Evolutionary conservation across 2,113 vertebrate species (phyloP).

Genomic region (Varanus komodoensis): DNA sequence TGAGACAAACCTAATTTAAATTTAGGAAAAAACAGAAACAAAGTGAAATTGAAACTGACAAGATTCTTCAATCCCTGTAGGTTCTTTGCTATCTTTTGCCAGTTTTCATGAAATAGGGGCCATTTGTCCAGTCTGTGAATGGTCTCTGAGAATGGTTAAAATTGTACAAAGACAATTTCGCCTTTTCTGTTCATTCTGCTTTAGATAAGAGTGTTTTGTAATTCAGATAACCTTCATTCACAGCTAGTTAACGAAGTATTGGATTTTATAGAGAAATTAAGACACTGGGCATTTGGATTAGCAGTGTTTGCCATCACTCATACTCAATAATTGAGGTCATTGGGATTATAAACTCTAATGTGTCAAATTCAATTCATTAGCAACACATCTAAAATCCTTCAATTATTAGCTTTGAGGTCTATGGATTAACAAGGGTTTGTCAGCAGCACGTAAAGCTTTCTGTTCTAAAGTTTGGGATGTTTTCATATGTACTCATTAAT

Average conservation of each 20-base stretch:
- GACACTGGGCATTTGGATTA: conserved; percentile 64
- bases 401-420: conserved; percentile 66
- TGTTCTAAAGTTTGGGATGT: fast-evolving
- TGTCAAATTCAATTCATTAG: conserved; percentile 75
- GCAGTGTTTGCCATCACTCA: conserved; percentile 73
- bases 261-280: conserved; percentile 71
- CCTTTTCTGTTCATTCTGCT: neutral
- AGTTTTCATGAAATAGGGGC: neutral
- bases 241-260: conserved; percentile 68
- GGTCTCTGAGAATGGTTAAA: neutral
- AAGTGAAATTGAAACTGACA: no score
- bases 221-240: conserved; percentile 72
- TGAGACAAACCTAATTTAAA: no score
- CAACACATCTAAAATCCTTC: conserved; percentile 67
- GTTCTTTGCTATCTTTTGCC: neutral
- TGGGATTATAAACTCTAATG: conserved; percentile 73
- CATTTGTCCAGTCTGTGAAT: fast-evolving
- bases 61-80: no score
- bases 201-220: conserved; percentile 53
- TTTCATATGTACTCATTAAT: conserved; percentile 25
- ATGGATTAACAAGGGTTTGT: conserved; percentile 58
- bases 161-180: neutral
- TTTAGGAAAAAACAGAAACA: no score
- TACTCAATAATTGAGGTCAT: conserved; percentile 78
- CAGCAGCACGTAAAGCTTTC: conserved; percentile 42